Evolutionary conservation across 2,888 invertebrate genomes (phyloP), one percentile per base, ranked within the genome.

Genomic region (Drosophila quasianomalipes): DNA sequence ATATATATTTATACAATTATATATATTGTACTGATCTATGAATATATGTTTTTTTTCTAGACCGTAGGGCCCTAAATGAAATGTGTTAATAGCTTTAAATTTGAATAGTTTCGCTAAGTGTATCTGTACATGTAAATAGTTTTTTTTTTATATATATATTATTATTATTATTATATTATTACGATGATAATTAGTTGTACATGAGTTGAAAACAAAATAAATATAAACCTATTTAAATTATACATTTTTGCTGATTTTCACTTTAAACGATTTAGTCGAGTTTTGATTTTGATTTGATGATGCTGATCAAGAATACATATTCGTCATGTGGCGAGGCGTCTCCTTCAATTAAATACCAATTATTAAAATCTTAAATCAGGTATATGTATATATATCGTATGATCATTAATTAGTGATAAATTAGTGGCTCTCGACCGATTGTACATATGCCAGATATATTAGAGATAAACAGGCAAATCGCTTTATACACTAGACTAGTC

Each of bases 21-120:
- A n/a, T 41, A 47, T 47, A 16, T 47, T 39, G 16, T 22, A 22
- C 54, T 55, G 26, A 33, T 35, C 59, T 35, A 33, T 35, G 33
- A 9, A 44, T 55, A 19, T 14, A 10, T 22, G 22, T 58, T 31
- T 39, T 57, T 57, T 28, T 57, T 39, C 19, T 58, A 69, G 67
- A n/a, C 44, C 51, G 52, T 64, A 70, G 41, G 59, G 41, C 71
- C 55, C 67, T 65, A 77, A 78, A 74, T 76, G 73, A 80, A 85
- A 84, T 90, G 90, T 90, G 90, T 90, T 90, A 90, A 83, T 90
- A 91, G 90, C 77, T 84, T 90, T 88, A 89, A 80, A 44, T 66
- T 69, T 72, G 53, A 74, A 31, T 60, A 69, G 47, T 47, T 70
- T 63, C 51, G 33, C 64, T 74, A 64, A 69, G 70, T 47, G 47